A percentile compares a stretch with the other conserved stretches of the same genome.
Conservation (phyloP, 2,888 invertebrate species). For the Ornithoptera priamus region DNA sequence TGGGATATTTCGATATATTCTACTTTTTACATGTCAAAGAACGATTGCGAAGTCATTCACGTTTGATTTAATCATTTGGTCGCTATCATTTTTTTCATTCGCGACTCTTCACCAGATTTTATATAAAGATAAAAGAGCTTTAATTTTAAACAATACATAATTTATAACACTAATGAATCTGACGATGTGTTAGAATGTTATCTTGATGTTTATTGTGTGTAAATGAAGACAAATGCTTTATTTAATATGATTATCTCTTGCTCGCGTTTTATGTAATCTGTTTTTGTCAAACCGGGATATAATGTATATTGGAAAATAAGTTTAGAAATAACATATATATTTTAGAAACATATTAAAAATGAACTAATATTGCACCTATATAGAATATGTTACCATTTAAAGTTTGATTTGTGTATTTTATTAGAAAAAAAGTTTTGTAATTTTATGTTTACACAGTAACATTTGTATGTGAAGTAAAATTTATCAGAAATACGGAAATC, state of each 20-base stretch:
- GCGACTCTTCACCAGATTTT: slow-evolving; percentile 17
- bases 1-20: slow-evolving; percentile 52
- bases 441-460: not conserved
- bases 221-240: slow-evolving; percentile 28
- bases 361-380: not conserved
- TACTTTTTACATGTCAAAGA: slow-evolving; percentile 49
- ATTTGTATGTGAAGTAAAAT: slow-evolving; percentile 22
- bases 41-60: slow-evolving; percentile 36
- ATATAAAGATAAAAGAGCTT: slow-evolving; percentile 29
- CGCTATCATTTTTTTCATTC: slow-evolving; percentile 38
- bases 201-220: slow-evolving; percentile 24
- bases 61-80: slow-evolving; percentile 45
- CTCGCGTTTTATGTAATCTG: not conserved
- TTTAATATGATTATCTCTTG: slow-evolving; percentile 4
- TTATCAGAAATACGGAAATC: slow-evolving; percentile 79
- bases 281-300: not conserved
- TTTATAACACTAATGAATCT: slow-evolving; percentile 25
- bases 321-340: not conserved
- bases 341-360: not conserved
- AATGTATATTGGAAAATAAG: not conserved
- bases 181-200: slow-evolving; percentile 28
- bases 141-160: slow-evolving; percentile 27
- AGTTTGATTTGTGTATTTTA: not conserved
- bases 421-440: not conserved
- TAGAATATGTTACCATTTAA: not conserved